These are phyloP conservation scores for Drosophila lowei DNA, from an alignment of 1,140 invertebrate genomes.

Conservation along the genomic window DNA sequence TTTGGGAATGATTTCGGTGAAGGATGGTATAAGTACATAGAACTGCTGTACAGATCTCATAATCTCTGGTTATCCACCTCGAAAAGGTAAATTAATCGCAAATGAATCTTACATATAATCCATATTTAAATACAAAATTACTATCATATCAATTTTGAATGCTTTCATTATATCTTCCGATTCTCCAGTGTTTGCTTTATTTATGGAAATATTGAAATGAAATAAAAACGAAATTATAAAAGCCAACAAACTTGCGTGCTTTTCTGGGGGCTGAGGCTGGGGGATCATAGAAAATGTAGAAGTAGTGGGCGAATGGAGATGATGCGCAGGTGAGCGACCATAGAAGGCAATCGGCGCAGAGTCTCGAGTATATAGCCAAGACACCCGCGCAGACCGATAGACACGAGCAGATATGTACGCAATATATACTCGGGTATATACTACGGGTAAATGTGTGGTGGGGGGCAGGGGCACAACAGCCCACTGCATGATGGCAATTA, in stretches of 20 bases:
- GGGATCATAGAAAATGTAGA: background rate
- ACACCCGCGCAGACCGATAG: conserved; percentile 67
- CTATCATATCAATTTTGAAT: no score
- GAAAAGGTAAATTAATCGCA: no score
- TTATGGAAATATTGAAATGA: conserved; percentile 10
- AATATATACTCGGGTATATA: conserved; percentile 1
- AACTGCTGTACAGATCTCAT: no score
- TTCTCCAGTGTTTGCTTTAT: background rate
- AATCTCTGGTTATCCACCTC: no score
- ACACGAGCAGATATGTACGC: conserved; percentile 18
- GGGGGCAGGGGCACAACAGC: conserved; percentile 30
- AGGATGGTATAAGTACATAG: no score
- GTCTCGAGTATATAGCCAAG: conserved; percentile 56
- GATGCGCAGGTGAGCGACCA: conserved; percentile 76
- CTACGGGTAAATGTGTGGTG: conserved; percentile 38
- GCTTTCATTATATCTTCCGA: no score
- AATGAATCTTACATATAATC: no score
- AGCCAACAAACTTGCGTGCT: conserved; percentile 60
- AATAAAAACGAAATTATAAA: conserved; percentile 36
- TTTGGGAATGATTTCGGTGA: no score
- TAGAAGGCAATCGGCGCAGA: conserved; percentile 60
- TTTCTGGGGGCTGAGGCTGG: conserved; percentile 4
- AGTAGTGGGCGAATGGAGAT: conserved; percentile 51
- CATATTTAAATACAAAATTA: no score
- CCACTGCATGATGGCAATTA: conserved; percentile 74